Percentiles rank a stretch among this genome's conserved stretches.
Conservation (phyloP, 2,797 vertebrate species). For the Eulemur coronatus region DNA sequence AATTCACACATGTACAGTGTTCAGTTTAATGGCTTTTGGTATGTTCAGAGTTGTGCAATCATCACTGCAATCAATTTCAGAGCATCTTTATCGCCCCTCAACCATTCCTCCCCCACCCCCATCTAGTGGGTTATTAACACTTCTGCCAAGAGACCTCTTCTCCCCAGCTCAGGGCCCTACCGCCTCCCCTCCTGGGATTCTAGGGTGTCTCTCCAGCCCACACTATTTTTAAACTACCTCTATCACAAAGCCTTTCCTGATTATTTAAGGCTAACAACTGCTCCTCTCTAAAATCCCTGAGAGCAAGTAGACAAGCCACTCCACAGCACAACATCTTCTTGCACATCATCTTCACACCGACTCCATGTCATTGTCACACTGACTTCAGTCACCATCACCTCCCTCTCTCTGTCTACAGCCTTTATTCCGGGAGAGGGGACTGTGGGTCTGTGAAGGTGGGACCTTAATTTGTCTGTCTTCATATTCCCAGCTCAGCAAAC, state of each 20-base stretch:
- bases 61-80: not conserved
- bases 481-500: not conserved
- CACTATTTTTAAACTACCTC: not conserved
- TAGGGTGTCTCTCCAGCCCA: not conserved
- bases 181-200: not conserved
- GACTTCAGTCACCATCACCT: not conserved
- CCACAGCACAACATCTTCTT: not conserved
- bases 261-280: not conserved
- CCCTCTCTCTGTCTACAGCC: not conserved
- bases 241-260: not conserved
- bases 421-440: not conserved
- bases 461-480: not conserved
- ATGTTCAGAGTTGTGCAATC: not conserved
- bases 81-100: not conserved
- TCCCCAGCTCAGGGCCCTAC: not conserved
- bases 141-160: not conserved
- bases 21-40: not conserved
- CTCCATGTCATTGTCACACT: rapidly evolving
- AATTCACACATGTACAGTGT: not conserved
- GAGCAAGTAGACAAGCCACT: no score
- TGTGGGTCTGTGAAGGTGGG: not conserved
- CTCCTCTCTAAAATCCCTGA: not conserved
- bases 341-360: no score
- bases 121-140: not conserved
- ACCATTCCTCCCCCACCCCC: not conserved